Evolutionary conservation across 2,113 vertebrate species (phyloP).

Genomic region (Nibea albiflora): DNA sequence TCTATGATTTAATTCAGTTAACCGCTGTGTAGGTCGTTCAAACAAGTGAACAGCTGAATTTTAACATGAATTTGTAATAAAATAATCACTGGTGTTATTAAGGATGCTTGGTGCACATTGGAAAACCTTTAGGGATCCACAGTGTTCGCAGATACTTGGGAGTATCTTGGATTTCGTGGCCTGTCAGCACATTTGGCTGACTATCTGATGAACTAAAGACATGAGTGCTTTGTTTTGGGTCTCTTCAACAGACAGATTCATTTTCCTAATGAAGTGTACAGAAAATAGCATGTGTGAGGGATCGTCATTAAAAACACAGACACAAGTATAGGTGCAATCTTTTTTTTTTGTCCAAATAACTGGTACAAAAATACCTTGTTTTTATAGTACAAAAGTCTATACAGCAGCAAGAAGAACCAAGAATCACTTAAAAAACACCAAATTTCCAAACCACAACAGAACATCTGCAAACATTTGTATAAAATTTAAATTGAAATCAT

Average conservation of each 20-base stretch:
- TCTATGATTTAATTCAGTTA: not conserved
- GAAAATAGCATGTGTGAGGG: not conserved
- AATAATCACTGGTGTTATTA: not conserved
- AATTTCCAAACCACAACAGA: constrained; percentile 42
- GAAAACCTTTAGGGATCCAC: too few species aligned
- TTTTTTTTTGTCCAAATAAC: constrained; percentile 35
- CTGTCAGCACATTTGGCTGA: not conserved
- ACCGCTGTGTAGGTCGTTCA: not conserved
- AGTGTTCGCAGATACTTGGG: not conserved
- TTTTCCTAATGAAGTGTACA: not conserved
- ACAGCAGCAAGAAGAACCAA: constrained; percentile 62
- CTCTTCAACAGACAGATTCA: not conserved
- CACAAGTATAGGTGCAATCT: constrained; percentile 32
- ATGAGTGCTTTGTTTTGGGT: not conserved
- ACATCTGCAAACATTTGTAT: constrained; percentile 27
- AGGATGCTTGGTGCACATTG: not conserved
- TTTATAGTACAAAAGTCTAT: constrained; percentile 57
- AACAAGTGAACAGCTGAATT: not conserved
- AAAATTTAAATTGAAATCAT: constrained; percentile 35
- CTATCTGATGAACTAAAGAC: not conserved
- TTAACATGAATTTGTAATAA: not conserved
- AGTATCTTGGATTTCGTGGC: not conserved
- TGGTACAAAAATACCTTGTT: constrained; percentile 46
- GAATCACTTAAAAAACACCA: constrained; percentile 9
- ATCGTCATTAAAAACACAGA: constrained; percentile 27